Base-by-base conservation (phyloP, 2,888 invertebrate species). In the Petrolisthes manimaculis region DNA sequence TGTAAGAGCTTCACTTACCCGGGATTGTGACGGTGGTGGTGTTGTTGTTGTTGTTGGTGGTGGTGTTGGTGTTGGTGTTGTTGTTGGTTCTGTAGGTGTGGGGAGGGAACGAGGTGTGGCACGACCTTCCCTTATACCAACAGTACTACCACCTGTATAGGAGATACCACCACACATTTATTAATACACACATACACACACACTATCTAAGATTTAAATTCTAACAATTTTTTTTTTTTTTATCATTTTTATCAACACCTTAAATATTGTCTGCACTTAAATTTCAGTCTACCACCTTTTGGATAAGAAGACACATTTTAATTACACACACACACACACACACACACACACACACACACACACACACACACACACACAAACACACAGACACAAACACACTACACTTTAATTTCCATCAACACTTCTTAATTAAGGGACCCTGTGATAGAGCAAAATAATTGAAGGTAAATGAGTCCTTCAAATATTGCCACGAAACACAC, bases 301-400 rank as follows among this genome's bases (percentile, higher is more conserved):
- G 18, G 18, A 14, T 67, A 67, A 67, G 12, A 67, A 67, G 12
- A 14, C 18, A 67, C 12, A 67, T 67, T 6, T 3, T 1, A 54
- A 4, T 18, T 54, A 79, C 79, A 54, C 80, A 79, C 79, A 55
- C 79, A 79, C 55, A 55, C 79, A 79, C 55, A n/a, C n/a, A 79
- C 55, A 53, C 54, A 55, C 37, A 53, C 55, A 67, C 67, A 61
- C 67, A 81, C 67, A 61, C 24, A 81, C 81, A 21, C 67, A 37
- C 67, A 56, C 67, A 81, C 37, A 14, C 24, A 67, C 61, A 14
- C 24, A 81, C 12, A 61, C 61, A 18, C 67, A 81, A 24, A 21
- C 21, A 79, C 54, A 9, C 8, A 12, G n/a, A 8, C n/a, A 71
- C 8, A 71, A 71, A 71, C 71, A 71, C 0, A n/a, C 6, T 71